Base-by-base conservation (phyloP, 2,888 invertebrate genomes). In the Drosophila trichaetosa region DNA sequence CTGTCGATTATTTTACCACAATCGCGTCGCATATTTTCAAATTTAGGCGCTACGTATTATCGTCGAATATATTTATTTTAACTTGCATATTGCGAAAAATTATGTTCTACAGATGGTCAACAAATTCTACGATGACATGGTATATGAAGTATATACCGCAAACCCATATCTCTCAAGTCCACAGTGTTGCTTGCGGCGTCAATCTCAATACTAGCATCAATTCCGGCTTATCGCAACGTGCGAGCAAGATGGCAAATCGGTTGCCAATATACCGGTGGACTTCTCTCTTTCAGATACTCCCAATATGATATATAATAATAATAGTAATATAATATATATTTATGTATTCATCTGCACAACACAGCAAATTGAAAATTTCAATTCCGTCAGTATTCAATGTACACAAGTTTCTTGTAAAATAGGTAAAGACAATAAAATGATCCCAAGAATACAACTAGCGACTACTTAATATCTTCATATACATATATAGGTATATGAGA, bases 361-460 rank as follows among this genome's bases (percentile, higher is more conserved):
- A 38, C 27, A 54, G n/a, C 16, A n/a, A 4, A 18, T n/a, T 11
- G 4, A 24, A 54, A 36, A n/a, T 11, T 56, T 38, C 36, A 56
- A 36, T 54, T 54, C 11, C 24, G 13, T 46, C 21, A 54, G 54
- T 24, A 54, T 54, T 36, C 27, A 54, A 27, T 38, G 38, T 38
- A 38, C 11, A 38, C 27, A 27, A 38, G 38, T 56, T 38, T n/a
- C 27, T 38, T 38, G 27, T 38, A 56, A 56, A 27, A 38, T 53
- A 53, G 24, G 18, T 18, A 54, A 36, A 53, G 34, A 38, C 13
- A 56, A 56, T 56, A 38, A 56, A 56, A 56, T 24, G 21, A 34
- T 56, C 24, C n/a, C 21, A 54, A 11, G 27, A 36, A 27, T 18
- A 54, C 34, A 56, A 27, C n/a, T 38, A 27, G 11, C 34, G 54